These are phyloP conservation scores for Macrosiphum euphorbiae DNA, from an alignment of 2,888 invertebrate genomes.

Conservation along the genomic window DNA sequence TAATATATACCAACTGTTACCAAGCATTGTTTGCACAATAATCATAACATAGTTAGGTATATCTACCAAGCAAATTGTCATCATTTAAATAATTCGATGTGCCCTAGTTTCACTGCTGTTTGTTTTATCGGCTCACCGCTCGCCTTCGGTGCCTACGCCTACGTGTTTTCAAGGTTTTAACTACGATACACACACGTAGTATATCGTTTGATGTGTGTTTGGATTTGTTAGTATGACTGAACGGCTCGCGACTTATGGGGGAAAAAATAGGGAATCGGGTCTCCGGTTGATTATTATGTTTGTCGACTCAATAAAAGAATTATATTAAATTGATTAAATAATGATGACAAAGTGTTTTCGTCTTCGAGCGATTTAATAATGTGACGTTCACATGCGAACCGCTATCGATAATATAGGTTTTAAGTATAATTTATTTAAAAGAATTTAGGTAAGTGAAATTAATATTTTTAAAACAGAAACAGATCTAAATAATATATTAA, in stretches of 20 bases:
- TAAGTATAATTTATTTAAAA: neutral
- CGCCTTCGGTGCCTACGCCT: neutral
- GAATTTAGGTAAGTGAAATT: neutral
- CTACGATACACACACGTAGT: neutral
- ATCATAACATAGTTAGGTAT: neutral
- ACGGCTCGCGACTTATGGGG: neutral
- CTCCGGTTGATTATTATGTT: neutral
- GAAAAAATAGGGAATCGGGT: neutral
- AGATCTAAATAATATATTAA: neutral
- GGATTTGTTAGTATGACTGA: neutral
- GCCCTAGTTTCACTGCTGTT: constrained; percentile 18
- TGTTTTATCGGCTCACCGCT: neutral
- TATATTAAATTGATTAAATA: neutral
- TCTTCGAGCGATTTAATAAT: neutral
- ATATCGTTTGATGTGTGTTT: neutral
- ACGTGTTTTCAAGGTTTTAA: constrained; percentile 5
- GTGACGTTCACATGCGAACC: neutral
- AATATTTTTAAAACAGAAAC: neutral
- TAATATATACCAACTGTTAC: neutral
- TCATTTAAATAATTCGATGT: neutral
- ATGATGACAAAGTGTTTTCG: neutral
- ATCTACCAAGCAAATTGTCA: neutral
- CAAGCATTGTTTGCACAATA: neutral
- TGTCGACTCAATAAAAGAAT: neutral
- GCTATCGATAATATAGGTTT: neutral